Evolutionary conservation across 2,113 vertebrate genomes (phyloP), one percentile per base, ranked within the genome.

Genomic region (Apeltes quadracus): DNA sequence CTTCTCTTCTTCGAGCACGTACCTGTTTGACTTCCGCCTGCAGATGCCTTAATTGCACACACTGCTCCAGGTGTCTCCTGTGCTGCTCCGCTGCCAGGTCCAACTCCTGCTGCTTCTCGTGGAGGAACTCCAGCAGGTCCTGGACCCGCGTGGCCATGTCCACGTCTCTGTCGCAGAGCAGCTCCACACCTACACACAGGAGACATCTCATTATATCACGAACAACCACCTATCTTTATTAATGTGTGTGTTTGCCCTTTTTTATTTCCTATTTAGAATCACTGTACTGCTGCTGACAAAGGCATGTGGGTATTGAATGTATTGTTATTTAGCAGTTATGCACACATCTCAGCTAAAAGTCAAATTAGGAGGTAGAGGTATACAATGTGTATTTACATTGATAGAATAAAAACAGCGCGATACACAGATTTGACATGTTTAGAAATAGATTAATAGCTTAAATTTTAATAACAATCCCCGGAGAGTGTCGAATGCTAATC

Each of bases 21-120:
- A 99, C 97, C 96, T 98, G 97, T 81, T 99, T 99, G 83, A 99
- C 97, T 79, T 99, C 97, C 0, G 97, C 97, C 92, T 99, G 97
- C 55, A 99, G 94, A 83, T 99, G 97, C 1, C 97, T 94, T n/a
- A 98, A 93, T 71, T 99, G 97, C 55, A 98, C 97, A 0, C 97
- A 99, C 84, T 99, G 97, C 86, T 99, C 97, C 93, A 99, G 85
- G 85, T 97, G 97, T 59, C 97, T 95, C 32, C 97, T 93, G 79
- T 99, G 97, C 88, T 98, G 97, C 78, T 99, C 97, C 0, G 96
- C 96, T 0, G 95, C 96, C 14, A 97, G 8, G 5, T 99, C 97
- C 93, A 99, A 83, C 88, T 98, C 97, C 92, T 98, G 97, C 87
- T 99, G 97, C 91, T 98, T 99, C 86, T 99, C 97, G 0, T 98